phyloP scores from a whole-genome alignment of 2,797 vertebrate species.

The Threskiornis aethiopicus region DNA sequence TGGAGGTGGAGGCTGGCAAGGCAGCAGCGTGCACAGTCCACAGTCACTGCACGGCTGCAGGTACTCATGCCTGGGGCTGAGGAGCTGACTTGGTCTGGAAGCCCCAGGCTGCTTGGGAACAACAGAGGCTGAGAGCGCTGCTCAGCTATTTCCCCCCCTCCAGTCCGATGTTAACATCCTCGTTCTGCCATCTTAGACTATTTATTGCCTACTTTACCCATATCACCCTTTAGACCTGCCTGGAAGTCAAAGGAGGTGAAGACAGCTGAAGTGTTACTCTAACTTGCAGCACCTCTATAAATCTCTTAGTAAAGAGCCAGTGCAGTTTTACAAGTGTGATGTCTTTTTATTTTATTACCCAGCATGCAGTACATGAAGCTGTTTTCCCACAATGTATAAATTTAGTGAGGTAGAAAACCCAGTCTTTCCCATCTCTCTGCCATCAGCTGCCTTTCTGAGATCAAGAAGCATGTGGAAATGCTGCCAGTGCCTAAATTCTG shows the following conservation, averaged over 20 bases:
- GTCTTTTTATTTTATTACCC: conserved; percentile 46
- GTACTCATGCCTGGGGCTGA: neutral
- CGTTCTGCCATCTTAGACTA: neutral
- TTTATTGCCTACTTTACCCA: neutral
- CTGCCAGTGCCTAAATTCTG: neutral
- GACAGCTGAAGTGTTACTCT: conserved; percentile 31
- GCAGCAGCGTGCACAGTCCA: neutral
- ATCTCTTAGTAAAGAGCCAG: conserved; percentile 4
- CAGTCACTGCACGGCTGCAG: neutral
- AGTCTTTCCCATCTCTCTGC: neutral
- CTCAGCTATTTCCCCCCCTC: neutral
- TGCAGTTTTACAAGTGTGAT: conserved; percentile 32
- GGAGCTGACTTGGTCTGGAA: neutral
- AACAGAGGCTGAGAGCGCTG: neutral
- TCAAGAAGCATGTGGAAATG: neutral
- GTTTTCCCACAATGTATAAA: neutral
- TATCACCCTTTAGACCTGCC: neutral
- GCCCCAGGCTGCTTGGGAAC: neutral
- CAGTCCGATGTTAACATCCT: neutral
- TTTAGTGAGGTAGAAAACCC: neutral
- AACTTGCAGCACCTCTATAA: conserved; percentile 33
- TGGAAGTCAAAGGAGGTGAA: conserved; percentile 26
- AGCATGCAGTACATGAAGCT: conserved; percentile 11
- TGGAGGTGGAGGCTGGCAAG: neutral
- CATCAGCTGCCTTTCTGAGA: neutral